A percentile compares a stretch with the other conserved stretches of the same genome.
phyloP scores from a whole-genome alignment of 2,888 invertebrate species.

The Diarsia brunnea region DNA sequence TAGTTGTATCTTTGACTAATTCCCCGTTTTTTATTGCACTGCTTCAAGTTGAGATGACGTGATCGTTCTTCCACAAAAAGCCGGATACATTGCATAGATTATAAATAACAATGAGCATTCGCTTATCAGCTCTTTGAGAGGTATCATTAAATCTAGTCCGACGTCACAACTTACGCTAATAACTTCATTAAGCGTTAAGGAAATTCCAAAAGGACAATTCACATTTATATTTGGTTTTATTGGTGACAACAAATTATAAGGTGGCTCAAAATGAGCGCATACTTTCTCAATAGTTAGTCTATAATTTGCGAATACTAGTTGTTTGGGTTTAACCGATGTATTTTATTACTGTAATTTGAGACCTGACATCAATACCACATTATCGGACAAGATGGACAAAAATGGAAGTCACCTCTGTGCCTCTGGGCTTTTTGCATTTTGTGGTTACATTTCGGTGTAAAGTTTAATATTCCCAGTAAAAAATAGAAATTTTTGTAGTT shows the following conservation, averaged over 20 bases:
- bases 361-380: constrained; percentile 21
- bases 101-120: constrained; percentile 67
- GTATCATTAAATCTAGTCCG: constrained; percentile 47
- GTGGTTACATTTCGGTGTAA: constrained; percentile 11
- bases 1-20: constrained; percentile 68
- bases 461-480: constrained; percentile 17
- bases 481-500: not conserved
- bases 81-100: constrained; percentile 73
- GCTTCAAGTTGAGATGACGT: constrained; percentile 73
- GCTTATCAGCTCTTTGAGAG: constrained; percentile 56
- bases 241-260: not conserved
- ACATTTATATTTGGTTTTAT: not conserved
- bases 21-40: constrained; percentile 71
- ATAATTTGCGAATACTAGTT: constrained; percentile 43
- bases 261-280: constrained; percentile 1
- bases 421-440: constrained; percentile 24
- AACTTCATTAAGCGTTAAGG: constrained; percentile 26
- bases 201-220: constrained; percentile 26
- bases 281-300: constrained; percentile 2
- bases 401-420: constrained; percentile 28
- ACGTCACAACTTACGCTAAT: constrained; percentile 42
- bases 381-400: constrained; percentile 32
- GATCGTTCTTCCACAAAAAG: constrained; percentile 74
- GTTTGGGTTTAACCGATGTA: constrained; percentile 18
- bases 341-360: constrained; percentile 36